phyloP scores from a whole-genome alignment of 2,113 vertebrate genomes.

The Thermophis baileyi region DNA sequence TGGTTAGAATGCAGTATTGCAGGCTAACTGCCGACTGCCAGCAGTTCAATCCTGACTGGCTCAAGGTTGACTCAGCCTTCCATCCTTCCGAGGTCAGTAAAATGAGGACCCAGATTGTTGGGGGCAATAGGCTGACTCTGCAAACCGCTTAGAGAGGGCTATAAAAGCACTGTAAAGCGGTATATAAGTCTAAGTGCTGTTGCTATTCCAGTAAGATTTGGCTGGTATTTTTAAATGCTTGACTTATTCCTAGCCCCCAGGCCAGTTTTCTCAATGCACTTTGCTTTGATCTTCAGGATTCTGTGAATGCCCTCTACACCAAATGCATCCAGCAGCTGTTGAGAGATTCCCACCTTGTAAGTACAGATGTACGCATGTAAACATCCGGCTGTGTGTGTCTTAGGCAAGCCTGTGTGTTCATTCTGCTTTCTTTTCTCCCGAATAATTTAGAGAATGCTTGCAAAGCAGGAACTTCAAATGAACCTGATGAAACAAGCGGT shows the following conservation, averaged over 20 bases:
- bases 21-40: no score
- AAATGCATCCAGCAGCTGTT: conserved; percentile 95
- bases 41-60: no score
- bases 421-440: conserved; percentile 11
- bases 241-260: not conserved
- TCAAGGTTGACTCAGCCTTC: no score
- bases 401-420: not conserved
- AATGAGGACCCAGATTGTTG: no score
- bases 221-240: not conserved
- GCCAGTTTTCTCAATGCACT: not conserved
- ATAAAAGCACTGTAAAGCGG: no score
- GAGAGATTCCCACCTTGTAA: conserved; percentile 91
- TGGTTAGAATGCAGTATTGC: no score
- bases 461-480: conserved; percentile 93
- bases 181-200: no score
- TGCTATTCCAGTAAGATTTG: not conserved
- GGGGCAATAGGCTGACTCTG: no score
- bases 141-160: no score
- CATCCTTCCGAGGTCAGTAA: no score
- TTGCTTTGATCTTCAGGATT: conserved; percentile 75
- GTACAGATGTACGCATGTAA: conserved; percentile 18
- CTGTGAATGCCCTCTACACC: conserved; percentile 87
- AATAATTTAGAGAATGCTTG: conserved; percentile 80
- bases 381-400: not conserved
- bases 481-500: conserved; percentile 94